phyloP scores from a whole-genome alignment of 2,797 vertebrate genomes.

The Pseudochirops cupreus region DNA sequence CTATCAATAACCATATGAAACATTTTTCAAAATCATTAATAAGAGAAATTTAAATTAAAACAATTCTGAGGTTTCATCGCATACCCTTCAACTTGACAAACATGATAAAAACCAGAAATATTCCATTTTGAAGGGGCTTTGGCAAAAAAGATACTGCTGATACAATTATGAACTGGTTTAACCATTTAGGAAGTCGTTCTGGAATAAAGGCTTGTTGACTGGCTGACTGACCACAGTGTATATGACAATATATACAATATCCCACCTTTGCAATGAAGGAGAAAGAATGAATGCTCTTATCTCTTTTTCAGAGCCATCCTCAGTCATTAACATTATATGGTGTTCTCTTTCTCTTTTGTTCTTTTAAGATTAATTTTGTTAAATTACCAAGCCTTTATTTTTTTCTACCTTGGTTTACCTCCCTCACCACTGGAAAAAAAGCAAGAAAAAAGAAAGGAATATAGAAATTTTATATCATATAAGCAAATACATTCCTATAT shows the following conservation, averaged over 20 bases:
- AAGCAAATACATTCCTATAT: neutral
- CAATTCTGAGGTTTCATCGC: no score
- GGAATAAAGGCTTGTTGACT: neutral
- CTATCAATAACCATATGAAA: neutral
- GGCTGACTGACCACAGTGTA: neutral
- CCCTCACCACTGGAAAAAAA: neutral
- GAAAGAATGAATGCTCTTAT: neutral
- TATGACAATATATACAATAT: neutral
- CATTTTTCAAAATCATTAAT: neutral
- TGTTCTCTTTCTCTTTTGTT: neutral
- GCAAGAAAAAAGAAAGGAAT: neutral
- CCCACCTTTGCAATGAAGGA: neutral
- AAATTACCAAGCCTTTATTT: neutral
- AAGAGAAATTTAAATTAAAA: neutral
- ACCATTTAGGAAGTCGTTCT: neutral
- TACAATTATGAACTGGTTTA: neutral
- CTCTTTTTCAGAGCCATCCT: neutral
- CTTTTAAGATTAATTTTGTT: neutral
- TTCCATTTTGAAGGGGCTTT: neutral
- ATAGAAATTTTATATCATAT: neutral
- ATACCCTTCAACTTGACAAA: neutral
- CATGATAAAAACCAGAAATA: neutral
- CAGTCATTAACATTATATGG: neutral
- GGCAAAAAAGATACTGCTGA: neutral
- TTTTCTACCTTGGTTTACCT: neutral